Evolutionary conservation across 2,113 vertebrate genomes (phyloP).

Genomic region (Galemys pyrenaicus): DNA sequence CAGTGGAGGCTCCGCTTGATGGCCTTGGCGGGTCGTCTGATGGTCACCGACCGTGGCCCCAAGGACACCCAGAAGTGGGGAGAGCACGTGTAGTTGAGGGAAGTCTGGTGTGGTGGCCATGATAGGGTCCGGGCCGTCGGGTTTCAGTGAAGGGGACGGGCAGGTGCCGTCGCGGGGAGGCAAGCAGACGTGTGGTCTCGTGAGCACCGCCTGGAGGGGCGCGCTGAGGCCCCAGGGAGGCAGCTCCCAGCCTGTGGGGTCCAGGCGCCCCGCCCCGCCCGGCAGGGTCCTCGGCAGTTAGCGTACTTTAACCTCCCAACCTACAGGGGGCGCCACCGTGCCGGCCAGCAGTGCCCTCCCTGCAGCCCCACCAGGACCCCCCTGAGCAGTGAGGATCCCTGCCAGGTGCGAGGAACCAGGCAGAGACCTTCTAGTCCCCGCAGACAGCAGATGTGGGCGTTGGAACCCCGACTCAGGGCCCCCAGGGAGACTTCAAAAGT

Average conservation of each 20-base stretch:
- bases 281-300: not conserved
- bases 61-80: not conserved
- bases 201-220: no score
- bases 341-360: accelerated
- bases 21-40: not conserved
- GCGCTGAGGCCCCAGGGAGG: no score
- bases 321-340: accelerated
- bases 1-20: conserved; percentile 4
- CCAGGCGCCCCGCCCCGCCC: not conserved
- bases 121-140: not conserved
- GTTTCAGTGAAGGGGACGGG: not conserved
- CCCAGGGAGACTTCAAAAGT: not conserved
- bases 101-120: not conserved
- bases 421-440: no score
- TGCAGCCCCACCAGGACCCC: accelerated
- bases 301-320: no score
- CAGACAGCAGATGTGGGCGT: not conserved
- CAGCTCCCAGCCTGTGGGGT: no score
- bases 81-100: conserved; percentile 3
- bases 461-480: no score
- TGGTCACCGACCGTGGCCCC: not conserved
- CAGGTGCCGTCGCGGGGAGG: accelerated
- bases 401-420: not conserved
- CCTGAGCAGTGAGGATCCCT: not conserved
- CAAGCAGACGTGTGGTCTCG: no score